phyloP scores from a whole-genome alignment of 2,888 invertebrate species.

The Lycophotia porphyrea region DNA sequence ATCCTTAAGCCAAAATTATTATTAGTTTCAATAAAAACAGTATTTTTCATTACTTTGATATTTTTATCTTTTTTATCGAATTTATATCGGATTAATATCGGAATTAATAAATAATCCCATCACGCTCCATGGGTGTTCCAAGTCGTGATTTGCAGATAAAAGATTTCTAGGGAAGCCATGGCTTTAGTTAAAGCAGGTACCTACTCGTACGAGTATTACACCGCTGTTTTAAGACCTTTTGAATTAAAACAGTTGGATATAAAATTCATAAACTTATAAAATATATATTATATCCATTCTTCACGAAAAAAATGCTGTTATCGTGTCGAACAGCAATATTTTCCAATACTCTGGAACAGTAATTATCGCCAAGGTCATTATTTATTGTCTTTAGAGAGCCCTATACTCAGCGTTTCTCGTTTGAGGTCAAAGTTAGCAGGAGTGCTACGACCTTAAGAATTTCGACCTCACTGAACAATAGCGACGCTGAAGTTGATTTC shows the following conservation, averaged over 20 bases:
- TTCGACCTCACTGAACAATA: constrained; percentile 33
- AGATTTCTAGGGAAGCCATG: not conserved
- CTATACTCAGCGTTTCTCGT: constrained; percentile 30
- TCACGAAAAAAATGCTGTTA: not conserved
- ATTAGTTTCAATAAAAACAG: not conserved
- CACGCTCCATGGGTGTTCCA: constrained; percentile 13
- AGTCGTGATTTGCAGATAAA: constrained; percentile 35
- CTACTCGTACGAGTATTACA: too few relatives aligned
- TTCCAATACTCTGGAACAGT: not conserved
- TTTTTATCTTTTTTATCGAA: constrained; percentile 36
- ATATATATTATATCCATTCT: too few relatives aligned
- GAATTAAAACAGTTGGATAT: not conserved
- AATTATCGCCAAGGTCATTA: constrained; percentile 28
- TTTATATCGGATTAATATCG: too few relatives aligned
- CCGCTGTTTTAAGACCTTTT: too few relatives aligned
- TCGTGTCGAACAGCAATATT: constrained; percentile 8
- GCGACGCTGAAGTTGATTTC: constrained; percentile 38
- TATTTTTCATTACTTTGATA: not conserved
- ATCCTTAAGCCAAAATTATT: not conserved
- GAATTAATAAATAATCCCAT: constrained; percentile 9
- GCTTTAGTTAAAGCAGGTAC: too few relatives aligned
- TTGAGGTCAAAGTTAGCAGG: constrained; percentile 38
- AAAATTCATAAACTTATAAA: too few relatives aligned
- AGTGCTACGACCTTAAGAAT: constrained; percentile 29
- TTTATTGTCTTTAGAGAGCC: constrained; percentile 14